These are phyloP conservation scores for Dinoponera quadriceps DNA, from an alignment of 1,140 invertebrate species.

Conservation along the genomic window DNA sequence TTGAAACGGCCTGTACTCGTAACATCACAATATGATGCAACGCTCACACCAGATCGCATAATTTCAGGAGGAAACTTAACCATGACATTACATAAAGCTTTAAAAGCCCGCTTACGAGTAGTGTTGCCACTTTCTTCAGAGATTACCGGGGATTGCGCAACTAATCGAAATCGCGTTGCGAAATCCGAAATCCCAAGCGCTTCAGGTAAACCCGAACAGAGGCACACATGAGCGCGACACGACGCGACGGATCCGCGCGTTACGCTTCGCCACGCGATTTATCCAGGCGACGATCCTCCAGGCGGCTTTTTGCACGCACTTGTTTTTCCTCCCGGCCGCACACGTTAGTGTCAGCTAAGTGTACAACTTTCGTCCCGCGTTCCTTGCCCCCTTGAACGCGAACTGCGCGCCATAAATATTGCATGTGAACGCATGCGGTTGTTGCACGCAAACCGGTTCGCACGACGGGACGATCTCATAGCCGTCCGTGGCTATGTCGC, in stretches of 20 bases:
- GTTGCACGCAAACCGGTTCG: constrained; percentile 12
- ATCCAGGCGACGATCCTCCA: neutral
- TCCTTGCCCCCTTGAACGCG: neutral
- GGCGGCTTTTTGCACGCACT: neutral
- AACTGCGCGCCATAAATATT: constrained; percentile 9
- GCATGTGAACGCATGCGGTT: constrained; percentile 26
- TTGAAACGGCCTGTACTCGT: no score
- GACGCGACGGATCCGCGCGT: neutral
- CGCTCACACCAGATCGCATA: no score
- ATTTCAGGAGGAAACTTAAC: no score
- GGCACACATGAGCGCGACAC: neutral
- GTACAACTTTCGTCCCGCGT: constrained; percentile 26
- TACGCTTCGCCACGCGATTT: neutral
- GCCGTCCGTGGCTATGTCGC: neutral
- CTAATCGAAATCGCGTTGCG: neutral
- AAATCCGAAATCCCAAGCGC: neutral
- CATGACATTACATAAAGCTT: neutral
- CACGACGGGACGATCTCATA: neutral
- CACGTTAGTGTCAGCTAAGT: neutral
- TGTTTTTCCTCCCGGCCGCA: neutral
- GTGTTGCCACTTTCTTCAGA: neutral
- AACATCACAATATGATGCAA: no score
- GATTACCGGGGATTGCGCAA: neutral
- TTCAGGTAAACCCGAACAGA: constrained; percentile 1
- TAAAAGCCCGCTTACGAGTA: neutral